Evolutionary conservation across 2,113 vertebrate species (phyloP).

Genomic region (Malurus cyaneus): DNA sequence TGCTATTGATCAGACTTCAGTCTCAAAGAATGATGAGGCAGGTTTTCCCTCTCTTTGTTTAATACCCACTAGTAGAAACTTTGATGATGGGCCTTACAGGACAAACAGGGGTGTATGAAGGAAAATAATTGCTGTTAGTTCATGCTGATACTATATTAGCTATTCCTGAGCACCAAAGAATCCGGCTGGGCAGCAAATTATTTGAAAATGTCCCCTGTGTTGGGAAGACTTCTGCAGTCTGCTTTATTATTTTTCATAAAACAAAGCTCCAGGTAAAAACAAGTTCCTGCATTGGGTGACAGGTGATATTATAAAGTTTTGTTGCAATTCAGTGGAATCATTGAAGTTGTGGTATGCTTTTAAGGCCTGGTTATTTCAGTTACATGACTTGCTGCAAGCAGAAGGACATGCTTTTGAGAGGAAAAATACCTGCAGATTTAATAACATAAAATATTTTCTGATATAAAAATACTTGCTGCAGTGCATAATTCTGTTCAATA

Average conservation of each 20-base stretch:
- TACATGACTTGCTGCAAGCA: neutral
- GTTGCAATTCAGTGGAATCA: neutral
- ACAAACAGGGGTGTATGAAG: neutral
- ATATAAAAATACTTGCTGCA: neutral
- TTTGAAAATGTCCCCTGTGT: neutral
- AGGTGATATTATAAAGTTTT: neutral
- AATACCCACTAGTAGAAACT: neutral
- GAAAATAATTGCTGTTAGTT: neutral
- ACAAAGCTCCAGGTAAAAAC: neutral
- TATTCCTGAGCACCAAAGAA: slow-evolving; percentile 1
- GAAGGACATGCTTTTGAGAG: neutral
- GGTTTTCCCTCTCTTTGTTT: neutral
- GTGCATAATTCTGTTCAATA: neutral
- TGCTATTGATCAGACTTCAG: neutral
- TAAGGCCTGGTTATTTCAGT: neutral
- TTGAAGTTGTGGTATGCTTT: neutral
- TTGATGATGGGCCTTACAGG: neutral
- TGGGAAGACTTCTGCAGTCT: neutral
- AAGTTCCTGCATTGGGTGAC: neutral
- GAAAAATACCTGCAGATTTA: neutral
- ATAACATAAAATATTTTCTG: neutral
- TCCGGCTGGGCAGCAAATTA: neutral
- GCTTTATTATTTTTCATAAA: neutral
- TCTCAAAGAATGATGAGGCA: neutral
- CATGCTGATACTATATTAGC: neutral